A percentile compares a stretch with the other conserved stretches of the same genome.
These are phyloP conservation scores for Phalacrocorax pelagicus DNA, from an alignment of 2,113 vertebrate genomes.

Conservation along the genomic window DNA sequence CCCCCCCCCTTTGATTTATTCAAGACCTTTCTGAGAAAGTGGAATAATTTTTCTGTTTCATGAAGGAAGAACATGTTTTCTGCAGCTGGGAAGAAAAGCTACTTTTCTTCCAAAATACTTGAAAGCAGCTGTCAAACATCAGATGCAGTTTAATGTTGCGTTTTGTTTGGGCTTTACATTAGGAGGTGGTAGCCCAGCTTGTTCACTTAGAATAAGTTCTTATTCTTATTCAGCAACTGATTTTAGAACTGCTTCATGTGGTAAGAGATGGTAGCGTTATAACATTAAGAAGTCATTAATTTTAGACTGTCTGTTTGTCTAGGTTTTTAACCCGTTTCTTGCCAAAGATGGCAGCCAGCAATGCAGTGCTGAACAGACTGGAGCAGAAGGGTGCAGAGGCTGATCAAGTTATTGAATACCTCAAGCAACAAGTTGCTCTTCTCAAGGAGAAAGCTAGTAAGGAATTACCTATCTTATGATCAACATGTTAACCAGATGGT, in stretches of 20 bases:
- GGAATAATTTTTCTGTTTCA: not conserved
- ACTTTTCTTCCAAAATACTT: not conserved
- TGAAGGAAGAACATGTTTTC: conserved; percentile 6
- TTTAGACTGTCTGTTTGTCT: not conserved
- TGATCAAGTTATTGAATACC: conserved; percentile 94
- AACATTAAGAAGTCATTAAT: conserved; percentile 3
- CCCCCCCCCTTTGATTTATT: not conserved
- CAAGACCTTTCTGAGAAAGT: not conserved
- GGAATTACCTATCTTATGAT: conserved; percentile 2
- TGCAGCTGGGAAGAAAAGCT: not conserved
- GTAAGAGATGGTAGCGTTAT: not conserved
- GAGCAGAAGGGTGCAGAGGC: conserved; percentile 94
- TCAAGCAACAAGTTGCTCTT: conserved; percentile 94
- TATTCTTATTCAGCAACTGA: not conserved
- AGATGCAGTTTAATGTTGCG: not conserved
- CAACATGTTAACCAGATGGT: not conserved
- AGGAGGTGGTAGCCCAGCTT: not conserved
- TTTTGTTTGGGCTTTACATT: not conserved
- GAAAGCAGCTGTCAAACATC: not conserved
- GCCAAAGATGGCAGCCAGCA: conserved; percentile 88
- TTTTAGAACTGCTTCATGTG: not conserved
- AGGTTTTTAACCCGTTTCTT: conserved; percentile 85
- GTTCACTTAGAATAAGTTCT: not conserved
- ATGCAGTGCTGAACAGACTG: conserved; percentile 84
- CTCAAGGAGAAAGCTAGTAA: conserved; percentile 97